phyloP scores from a whole-genome alignment of 37 sponge, comb jelly and placozoan genomes.

The Lycopodina hypogea region DNA sequence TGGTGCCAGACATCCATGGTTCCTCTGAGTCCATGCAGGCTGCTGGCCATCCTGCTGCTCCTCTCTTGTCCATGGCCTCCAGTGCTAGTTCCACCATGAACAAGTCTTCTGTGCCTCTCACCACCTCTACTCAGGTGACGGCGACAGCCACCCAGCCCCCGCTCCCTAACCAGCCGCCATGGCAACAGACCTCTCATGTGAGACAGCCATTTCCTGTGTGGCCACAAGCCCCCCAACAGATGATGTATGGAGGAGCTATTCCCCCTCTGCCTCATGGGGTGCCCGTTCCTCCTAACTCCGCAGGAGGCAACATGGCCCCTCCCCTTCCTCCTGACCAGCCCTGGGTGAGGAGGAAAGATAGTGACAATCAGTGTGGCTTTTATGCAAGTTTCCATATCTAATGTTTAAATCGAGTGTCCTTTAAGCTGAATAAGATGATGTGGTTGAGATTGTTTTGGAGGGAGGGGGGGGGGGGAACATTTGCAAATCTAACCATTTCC shows the following conservation, averaged over 20 bases:
- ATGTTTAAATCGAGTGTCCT: no score
- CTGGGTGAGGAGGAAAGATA: conserved; percentile 23
- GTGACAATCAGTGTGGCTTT: no score
- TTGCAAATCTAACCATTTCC: no score
- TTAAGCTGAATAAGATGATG: no score
- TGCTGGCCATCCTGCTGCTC: background rate
- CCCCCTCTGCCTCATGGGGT: conserved; percentile 6
- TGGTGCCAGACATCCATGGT: background rate
- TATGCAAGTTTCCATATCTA: background rate
- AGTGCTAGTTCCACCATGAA: no score
- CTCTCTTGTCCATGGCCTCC: background rate
- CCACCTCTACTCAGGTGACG: no score
- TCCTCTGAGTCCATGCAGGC: background rate
- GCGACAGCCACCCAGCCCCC: no score
- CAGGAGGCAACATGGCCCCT: conserved; percentile 7
- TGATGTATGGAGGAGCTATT: conserved; percentile 29
- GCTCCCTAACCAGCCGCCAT: no score
- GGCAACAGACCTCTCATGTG: background rate
- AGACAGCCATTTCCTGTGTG: background rate
- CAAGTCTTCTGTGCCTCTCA: no score
- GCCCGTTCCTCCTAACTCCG: background rate
- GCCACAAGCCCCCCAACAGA: conserved; percentile 14
- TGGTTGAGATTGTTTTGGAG: no score
- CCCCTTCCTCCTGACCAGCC: conserved; percentile 41
- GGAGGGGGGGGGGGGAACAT: no score